Base-by-base conservation (phyloP, 2,113 vertebrate species). In the Pimephales promelas region DNA sequence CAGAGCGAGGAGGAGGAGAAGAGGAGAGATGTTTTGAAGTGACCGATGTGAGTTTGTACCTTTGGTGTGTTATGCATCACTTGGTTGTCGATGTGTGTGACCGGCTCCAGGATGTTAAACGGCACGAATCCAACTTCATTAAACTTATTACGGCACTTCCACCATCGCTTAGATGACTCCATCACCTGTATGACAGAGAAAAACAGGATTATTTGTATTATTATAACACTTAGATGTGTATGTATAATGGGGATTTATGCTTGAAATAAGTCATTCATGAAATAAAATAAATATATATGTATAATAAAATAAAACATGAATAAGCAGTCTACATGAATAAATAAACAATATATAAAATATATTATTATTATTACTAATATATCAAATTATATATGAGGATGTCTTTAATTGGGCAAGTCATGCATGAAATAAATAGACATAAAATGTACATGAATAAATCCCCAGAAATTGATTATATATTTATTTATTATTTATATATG, bases 81-180 rank as follows among this genome's bases (percentile, higher is more conserved):
- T 2, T 90, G 91, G 64, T 89, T 92, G 14, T 94, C 89, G n/a
- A 88, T 49, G 85, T 94, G 93, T 31, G 90, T 76, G 43, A 90
- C 0, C 0, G 94, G 93, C 49, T 94, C 93, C 87, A 96, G 91
- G 87, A 96, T 95, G 83, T 95, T 96, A 88, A 93, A 95, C n/a
- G 95, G 95, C 34, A 96, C 93, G 3, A 95, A 96, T 18, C 95
- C 95, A 0, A 95, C 79, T 89, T 96, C 92, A 64, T 92, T 85
- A 83, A 90, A 95, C 22, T 93, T 91, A 87, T 96, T 95, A 1
- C 92, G 91, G 88, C 93, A 93, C 80, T 95, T 96, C 95, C 95
- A 96, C 95, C 95, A 96, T 75, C 94, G 94, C 36, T 95, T 96
- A 71, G 95, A 95, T 0, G 94, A 93, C 79, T 96, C 95, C 0